Evolutionary conservation across 1,140 invertebrate genomes (phyloP), one percentile per base, ranked within the genome.

Genomic region (Tetragonula clypearis): DNA sequence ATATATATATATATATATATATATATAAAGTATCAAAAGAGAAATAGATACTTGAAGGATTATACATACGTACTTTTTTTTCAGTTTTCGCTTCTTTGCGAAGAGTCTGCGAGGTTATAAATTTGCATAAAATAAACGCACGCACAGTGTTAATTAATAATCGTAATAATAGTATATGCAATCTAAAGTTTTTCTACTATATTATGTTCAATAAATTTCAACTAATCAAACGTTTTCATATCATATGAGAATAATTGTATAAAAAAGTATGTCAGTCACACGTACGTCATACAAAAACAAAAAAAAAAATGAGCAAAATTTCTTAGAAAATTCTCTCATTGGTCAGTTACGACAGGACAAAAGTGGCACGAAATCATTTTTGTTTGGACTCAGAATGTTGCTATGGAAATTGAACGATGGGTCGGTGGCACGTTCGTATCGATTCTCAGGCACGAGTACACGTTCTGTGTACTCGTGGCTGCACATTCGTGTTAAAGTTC

Each of bases 361-460:
- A 82, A 30, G 19, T 21, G 19, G 5, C 30, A 11, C 17, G 55
- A 53, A 78, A 56, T 79, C 41, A 68, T 68, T 87, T 82, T 78
- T 91, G 91, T 92, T 92, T 91, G 89, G 88, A 87, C 58, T 88
- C 68, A 49, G 62, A 87, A 87, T 87, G 91, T 92, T 92, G 90
- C 91, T 92, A 92, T 92, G 91, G 91, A 89, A 87, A 92, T 92
- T 56, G 62, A 83, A 84, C 78, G 66, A 71, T 72, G 76, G 76
- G 84, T 83, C 73, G 81, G 75, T 84, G 69, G 88, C 41, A 86
- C 82, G 75, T 58, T 65, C 53, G 76, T 90, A 90, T 90, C 82
- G 89, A 90, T 90, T 90, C 79, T 68, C 66, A 75, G 76, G 69
- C 41, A 58, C 76, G 23, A 83, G 83, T 87, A 53, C 58, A 55